These are phyloP conservation scores for Aphelinus certus DNA, from an alignment of 1,140 invertebrate species.

Conservation along the genomic window DNA sequence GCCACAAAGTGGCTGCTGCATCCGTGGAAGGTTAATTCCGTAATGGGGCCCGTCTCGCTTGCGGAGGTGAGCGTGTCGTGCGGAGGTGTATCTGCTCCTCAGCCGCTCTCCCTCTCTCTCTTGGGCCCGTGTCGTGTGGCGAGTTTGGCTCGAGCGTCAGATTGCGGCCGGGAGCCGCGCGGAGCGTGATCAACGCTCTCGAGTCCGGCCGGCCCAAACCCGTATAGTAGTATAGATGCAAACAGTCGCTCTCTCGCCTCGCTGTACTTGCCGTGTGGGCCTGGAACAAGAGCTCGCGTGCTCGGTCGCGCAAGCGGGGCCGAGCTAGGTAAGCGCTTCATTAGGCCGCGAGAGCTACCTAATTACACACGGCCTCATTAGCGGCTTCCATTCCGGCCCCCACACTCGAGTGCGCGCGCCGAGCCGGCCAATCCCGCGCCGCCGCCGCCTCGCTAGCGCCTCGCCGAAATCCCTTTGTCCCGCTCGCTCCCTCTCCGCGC, in stretches of 20 bases:
- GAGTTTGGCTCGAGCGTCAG: too few species aligned
- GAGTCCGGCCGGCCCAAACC: too few species aligned
- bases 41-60: slow-evolving; percentile 45
- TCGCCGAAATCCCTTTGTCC: too few species aligned
- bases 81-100: slow-evolving; percentile 54
- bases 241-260: background rate
- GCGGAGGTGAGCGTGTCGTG: slow-evolving; percentile 54
- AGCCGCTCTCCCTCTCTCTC: slow-evolving; percentile 31
- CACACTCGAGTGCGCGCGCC: slow-evolving; percentile 42
- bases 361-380: slow-evolving; percentile 67
- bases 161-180: background rate
- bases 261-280: slow-evolving; percentile 17
- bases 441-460: slow-evolving; percentile 1
- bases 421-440: slow-evolving; percentile 32
- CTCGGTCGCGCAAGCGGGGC: slow-evolving; percentile 45
- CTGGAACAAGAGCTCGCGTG: slow-evolving; percentile 40
- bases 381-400: slow-evolving; percentile 57
- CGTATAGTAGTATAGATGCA: too few species aligned
- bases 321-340: slow-evolving; percentile 66
- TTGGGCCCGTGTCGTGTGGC: background rate
- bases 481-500: too few species aligned
- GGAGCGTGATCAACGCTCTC: slow-evolving; percentile 55
- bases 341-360: slow-evolving; percentile 66
- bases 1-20: slow-evolving; percentile 38
- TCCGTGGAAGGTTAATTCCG: slow-evolving; percentile 58